Evolutionary conservation across 1,140 invertebrate species (phyloP), one percentile per base, ranked within the genome.

Genomic region (Pseudoatta argentina): DNA sequence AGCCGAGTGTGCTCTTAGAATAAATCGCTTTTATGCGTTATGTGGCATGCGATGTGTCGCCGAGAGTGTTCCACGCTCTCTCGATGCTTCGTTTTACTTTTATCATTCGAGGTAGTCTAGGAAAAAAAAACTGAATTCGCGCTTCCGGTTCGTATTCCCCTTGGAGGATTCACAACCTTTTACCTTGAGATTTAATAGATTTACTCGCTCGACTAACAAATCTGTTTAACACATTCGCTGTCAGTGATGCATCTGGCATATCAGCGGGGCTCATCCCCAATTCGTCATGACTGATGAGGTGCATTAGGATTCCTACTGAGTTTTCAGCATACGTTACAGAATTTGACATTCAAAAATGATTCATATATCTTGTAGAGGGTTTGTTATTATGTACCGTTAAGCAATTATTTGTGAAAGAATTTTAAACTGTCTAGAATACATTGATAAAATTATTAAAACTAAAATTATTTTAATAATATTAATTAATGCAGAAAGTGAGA

Each of bases 11-110:
- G 73, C 71, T 78, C 4, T 57, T 76, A 64, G 34, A 78, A 85
- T 85, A 85, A 85, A 85, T 85, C 82, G 59, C 27, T 63, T 85
- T 77, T 67, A 77, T 85, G 59, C 73, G 67, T 77, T 67, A 77
- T 78, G 59, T 30, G 69, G 39, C 57, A 24, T 64, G 21, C 72
- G n/a, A 76, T 64, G 59, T 78, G 48, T 85, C 61, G 73, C 5
- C 53, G 39, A 57, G 78, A 82, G 67, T 73, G 39, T 48, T 48
- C 39, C n/a, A 61, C 51, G 44, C 53, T 39, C 14, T 39, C 12
- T 72, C 21, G 44, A 67, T 21, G 18, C 16, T 57, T 24, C 64
- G 12, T 73, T 82, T 61, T 30, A n/a, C 14, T 82, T 61, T 73
- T 73, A 82, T 21, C 51, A 21, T 7, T 3, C 69, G 30, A 48